phyloP scores from a whole-genome alignment of 2,888 invertebrate genomes.

The Tortricodes alternella region DNA sequence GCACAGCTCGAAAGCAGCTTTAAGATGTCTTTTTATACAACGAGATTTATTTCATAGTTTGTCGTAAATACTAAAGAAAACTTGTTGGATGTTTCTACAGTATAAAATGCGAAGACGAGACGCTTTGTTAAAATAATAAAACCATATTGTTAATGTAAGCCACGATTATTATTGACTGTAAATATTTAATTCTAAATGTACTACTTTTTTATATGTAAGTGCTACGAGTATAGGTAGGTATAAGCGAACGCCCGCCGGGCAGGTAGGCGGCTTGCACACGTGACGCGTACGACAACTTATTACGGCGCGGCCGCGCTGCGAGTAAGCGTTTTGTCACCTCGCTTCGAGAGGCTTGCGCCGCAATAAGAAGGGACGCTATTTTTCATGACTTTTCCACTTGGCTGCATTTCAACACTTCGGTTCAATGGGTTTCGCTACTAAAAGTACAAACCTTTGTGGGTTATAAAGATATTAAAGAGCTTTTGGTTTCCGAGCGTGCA shows the following conservation, averaged over 20 bases:
- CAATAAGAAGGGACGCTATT: conserved; percentile 58
- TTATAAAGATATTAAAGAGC: conserved; percentile 56
- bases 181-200: too few relatives aligned
- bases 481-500: conserved; percentile 46
- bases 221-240: not conserved
- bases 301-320: conserved; percentile 47
- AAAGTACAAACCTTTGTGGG: conserved; percentile 56
- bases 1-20: not conserved
- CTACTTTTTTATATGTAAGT: too few relatives aligned
- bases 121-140: too few relatives aligned
- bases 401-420: conserved; percentile 64
- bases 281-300: conserved; percentile 56
- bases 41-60: not conserved
- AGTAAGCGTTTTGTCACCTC: conserved; percentile 64
- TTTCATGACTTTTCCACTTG: conserved; percentile 67
- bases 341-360: conserved; percentile 58
- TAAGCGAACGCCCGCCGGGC: not conserved
- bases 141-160: too few relatives aligned
- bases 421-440: conserved; percentile 53
- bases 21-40: conserved; percentile 13
- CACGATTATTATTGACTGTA: too few relatives aligned
- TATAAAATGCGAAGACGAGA: too few relatives aligned
- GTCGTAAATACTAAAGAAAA: not conserved
- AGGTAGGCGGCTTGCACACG: conserved; percentile 35
- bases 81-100: too few relatives aligned